Base-by-base conservation (phyloP, 2,888 invertebrate genomes). In the Acholoe squamosa region DNA sequence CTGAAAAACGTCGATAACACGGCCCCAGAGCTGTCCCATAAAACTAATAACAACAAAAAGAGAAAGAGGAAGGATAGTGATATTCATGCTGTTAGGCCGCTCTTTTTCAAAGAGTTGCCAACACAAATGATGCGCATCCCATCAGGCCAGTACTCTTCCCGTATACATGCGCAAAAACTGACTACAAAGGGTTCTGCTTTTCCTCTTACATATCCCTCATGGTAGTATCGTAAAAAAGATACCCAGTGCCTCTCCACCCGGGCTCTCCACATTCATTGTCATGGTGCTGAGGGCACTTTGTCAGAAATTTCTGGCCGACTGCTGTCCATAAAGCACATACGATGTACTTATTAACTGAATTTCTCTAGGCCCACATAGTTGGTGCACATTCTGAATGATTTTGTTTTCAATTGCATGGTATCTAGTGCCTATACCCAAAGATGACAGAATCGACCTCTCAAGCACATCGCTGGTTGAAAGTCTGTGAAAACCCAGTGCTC, bases 1-100 rank as follows among this genome's bases (percentile, higher is more conserved):
- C 34, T 43, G 80, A 80, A 80, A 80, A 80, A 80, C 80, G 33
- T 19, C 80, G 80, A 80, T 80, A 80, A 80, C 80, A 80, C 34
- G 80, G 80, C 3, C 33, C 16, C 14, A 76, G 76, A 31, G 76
- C 76, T 31, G 61, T 61, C 61, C n/a, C 61, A 19, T n/a, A 61
- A 43, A 43, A 43, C 43, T 10, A n/a, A 61, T 61, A n/a, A 61
- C 19, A 61, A n/a, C 22, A 61, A 61, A 61, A 61, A 61, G 43
- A 43, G 43, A 43, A 43, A 43, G 43, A 43, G 43, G 43, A 25
- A n/a, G 71, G 14, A 25, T 71, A 0, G 14, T 80, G 80, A 80
- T 80, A 80, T 80, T 80, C 43, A 80, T 80, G 33, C 34, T 43
- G 80, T 80, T 43, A 80, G 33, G 80, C 34, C n/a, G 22, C 0